phyloP scores from a whole-genome alignment of 30 jellyfish, hydroid and myxozoan genomes.

The Sanderia malayensis region DNA sequence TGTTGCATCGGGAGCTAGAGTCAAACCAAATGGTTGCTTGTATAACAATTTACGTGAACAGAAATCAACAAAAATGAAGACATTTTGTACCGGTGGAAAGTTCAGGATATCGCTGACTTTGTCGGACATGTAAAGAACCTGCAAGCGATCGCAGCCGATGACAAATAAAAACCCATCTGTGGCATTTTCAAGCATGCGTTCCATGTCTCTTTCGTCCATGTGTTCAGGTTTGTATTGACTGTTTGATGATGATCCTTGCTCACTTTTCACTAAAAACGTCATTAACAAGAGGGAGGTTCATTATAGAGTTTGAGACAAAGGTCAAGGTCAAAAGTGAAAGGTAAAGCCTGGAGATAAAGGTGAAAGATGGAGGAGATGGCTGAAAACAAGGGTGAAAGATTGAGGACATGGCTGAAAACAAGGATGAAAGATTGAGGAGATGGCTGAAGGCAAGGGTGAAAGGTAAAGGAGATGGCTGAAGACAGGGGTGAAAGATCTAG shows the following conservation, averaged over 20 bases:
- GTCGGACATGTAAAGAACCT: constrained; percentile 45
- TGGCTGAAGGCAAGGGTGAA: neutral
- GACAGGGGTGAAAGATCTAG: neutral
- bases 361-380: no score
- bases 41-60: no score
- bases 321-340: no score
- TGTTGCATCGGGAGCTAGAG: no score
- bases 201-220: constrained; percentile 44
- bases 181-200: constrained; percentile 43
- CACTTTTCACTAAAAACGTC: constrained; percentile 47
- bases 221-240: constrained; percentile 45
- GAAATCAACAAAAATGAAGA: no score
- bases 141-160: constrained; percentile 48
- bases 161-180: constrained; percentile 50
- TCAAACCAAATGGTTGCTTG: no score
- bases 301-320: no score
- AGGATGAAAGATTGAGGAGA: neutral
- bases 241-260: constrained; percentile 11
- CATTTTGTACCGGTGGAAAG: constrained; percentile 46
- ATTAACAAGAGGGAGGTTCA: no score
- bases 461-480: no score
- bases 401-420: no score
- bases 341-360: no score
- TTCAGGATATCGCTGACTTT: constrained; percentile 14
- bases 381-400: no score